Evolutionary conservation across 92 coral and sea anemone genomes (phyloP), one percentile per base, ranked within the genome.

Genomic region (Galaxea fascicularis): DNA sequence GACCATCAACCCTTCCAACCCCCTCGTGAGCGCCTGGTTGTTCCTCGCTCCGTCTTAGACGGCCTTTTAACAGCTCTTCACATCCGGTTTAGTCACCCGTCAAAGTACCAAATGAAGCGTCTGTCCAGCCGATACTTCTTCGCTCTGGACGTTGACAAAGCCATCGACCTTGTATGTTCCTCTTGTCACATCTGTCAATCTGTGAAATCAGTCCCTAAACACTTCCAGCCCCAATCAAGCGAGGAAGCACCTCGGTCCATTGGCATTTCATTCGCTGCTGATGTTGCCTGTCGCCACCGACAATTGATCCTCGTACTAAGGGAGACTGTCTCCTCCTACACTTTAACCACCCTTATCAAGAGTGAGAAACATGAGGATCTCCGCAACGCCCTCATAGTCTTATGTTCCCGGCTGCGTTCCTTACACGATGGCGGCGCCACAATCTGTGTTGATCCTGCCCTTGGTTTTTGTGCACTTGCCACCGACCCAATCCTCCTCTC

Each of bases 321-420:
- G 64, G 76, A 88, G 79, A 66, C 81, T 28, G 85, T 74, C 62
- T 88, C 83, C 15, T 88, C 84, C 1, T 80, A 79, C 76, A 87
- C 87, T 58, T n/a, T n/a, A n/a, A n/a, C n/a, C n/a, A n/a, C n/a
- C n/a, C n/a, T n/a, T n/a, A n/a, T n/a, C n/a, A n/a, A n/a, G n/a
- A n/a, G n/a, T n/a, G n/a, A n/a, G n/a, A n/a, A n/a, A n/a, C n/a
- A n/a, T n/a, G n/a, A n/a, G 24, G 74, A 68, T 21, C 74, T 68
- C 53, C 74, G 82, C 69, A 71, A 71, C 29, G 74, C 51, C 20
- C 4, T 79, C 79, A n/a, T 71, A 71, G 68, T 86, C 20, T 54
- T 79, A 11, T 59, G 73, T 58, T 41, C 73, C 14, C 86, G 72
- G 68, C 86, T 86, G 24, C 76, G 83, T 28, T 68, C 67, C 44